Evolutionary conservation across 2,797 vertebrate species (phyloP).

Genomic region (Xenopus petersii): DNA sequence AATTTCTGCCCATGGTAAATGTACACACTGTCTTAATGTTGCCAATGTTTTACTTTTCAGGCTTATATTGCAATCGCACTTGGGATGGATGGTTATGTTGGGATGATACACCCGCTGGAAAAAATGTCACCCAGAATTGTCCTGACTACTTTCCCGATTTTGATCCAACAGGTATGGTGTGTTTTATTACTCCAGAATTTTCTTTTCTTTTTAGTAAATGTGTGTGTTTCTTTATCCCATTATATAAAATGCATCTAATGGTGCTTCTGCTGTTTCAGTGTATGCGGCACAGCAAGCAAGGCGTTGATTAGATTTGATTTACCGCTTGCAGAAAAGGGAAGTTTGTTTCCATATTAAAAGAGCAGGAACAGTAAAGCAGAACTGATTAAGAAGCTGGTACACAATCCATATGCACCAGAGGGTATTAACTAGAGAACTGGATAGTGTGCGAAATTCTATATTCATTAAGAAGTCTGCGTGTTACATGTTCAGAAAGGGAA

Average conservation of each 20-base stretch:
- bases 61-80: constrained; percentile 82
- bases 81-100: constrained; percentile 98
- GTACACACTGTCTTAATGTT: neutral
- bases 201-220: neutral
- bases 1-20: neutral
- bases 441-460: neutral
- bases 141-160: constrained; percentile 93
- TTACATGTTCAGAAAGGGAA: neutral
- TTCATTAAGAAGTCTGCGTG: neutral
- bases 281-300: neutral
- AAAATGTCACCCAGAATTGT: constrained; percentile 76
- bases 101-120: constrained; percentile 87
- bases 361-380: neutral
- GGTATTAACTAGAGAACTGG: neutral
- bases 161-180: constrained; percentile 79
- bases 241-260: neutral
- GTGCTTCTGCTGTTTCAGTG: neutral
- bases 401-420: neutral
- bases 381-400: neutral
- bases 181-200: neutral
- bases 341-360: neutral
- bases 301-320: neutral
- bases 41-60: constrained; percentile 58
- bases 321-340: neutral
- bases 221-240: neutral